Conservation (phyloP, 2,797 vertebrate genomes). For the Scolopax bukidnonensis region DNA sequence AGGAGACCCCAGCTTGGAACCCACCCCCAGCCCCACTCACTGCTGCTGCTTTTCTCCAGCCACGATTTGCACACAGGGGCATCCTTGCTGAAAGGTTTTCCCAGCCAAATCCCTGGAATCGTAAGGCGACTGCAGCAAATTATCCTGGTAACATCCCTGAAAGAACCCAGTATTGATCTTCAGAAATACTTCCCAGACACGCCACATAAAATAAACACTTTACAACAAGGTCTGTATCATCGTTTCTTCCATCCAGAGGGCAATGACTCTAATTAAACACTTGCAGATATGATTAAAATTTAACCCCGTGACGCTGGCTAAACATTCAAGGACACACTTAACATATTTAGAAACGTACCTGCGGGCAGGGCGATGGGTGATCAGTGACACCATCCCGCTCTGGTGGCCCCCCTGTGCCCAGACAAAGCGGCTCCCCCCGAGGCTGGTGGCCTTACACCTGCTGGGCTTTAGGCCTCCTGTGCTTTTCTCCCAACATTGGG, state of each 20-base stretch:
- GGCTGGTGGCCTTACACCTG: accelerated
- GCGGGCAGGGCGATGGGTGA: accelerated
- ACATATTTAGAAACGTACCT: neutral
- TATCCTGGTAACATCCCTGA: neutral
- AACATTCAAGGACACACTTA: neutral
- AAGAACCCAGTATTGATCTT: neutral
- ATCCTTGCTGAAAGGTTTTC: neutral
- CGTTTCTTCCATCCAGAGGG: neutral
- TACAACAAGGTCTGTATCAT: neutral
- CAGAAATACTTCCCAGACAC: neutral
- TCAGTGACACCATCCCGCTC: neutral
- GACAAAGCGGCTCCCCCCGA: neutral
- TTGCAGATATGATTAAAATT: neutral
- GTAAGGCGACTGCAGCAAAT: neutral
- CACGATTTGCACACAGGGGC: accelerated
- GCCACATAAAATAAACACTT: neutral
- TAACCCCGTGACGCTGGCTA: neutral
- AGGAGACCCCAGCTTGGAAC: neutral
- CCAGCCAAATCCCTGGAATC: neutral
- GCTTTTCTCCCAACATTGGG: neutral
- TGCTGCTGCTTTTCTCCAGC: neutral
- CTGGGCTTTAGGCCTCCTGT: neutral
- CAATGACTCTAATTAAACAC: neutral
- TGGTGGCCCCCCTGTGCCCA: accelerated
- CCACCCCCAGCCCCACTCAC: no score